Evolutionary conservation across 2,113 vertebrate species (phyloP).

Genomic region (Centrocercus urophasianus): DNA sequence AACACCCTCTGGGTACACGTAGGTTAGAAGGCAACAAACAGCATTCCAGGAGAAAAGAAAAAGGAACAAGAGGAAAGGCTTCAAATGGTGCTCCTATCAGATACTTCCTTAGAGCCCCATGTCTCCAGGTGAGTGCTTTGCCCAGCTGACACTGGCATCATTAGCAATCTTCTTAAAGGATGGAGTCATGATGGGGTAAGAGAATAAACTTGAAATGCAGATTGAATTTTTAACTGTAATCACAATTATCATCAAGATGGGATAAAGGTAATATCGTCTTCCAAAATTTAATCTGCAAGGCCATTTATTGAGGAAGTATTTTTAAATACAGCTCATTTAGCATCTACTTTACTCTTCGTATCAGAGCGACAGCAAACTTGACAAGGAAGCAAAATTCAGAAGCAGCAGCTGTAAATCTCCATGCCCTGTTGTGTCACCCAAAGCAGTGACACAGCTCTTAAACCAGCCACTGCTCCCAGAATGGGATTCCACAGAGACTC

Average conservation of each 20-base stretch:
- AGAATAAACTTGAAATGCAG: constrained; percentile 46
- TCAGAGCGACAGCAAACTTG: constrained; percentile 35
- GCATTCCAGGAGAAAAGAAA: background rate
- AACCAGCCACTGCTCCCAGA: background rate
- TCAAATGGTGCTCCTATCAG: background rate
- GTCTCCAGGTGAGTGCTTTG: background rate
- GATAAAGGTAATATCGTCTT: constrained; percentile 47
- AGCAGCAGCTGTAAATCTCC: constrained; percentile 25
- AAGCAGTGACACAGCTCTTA: background rate
- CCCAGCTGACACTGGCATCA: background rate
- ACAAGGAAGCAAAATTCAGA: constrained; percentile 43
- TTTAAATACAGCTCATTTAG: constrained; percentile 55
- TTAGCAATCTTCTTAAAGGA: background rate
- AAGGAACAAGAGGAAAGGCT: background rate
- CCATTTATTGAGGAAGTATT: constrained; percentile 45
- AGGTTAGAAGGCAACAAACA: background rate
- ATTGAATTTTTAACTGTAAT: constrained; percentile 41
- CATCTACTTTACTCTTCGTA: constrained; percentile 35
- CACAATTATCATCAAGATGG: constrained; percentile 48
- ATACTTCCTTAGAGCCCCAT: background rate
- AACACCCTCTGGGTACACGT: background rate
- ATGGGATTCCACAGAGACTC: background rate
- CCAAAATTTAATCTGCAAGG: constrained; percentile 52
- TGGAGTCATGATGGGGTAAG: constrained; percentile 13
- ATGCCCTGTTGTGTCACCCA: background rate